Percentiles rank a stretch among this genome's conserved stretches.
phyloP scores from a whole-genome alignment of 2,888 invertebrate species.

The Erebia aethiops region DNA sequence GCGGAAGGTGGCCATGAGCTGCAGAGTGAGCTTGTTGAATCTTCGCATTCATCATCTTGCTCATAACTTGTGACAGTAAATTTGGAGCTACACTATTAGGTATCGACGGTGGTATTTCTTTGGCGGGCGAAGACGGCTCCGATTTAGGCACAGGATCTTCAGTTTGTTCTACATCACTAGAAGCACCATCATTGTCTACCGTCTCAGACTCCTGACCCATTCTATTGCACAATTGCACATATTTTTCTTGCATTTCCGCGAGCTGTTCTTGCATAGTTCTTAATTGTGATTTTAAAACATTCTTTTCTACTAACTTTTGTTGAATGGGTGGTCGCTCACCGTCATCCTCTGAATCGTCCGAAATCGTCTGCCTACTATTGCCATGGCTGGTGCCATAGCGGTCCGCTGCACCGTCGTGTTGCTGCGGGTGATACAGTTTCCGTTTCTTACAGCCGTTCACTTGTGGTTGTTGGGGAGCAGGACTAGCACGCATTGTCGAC shows the following conservation, averaged over 20 bases:
- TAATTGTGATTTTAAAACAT: conserved; percentile 92
- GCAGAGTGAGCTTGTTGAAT: conserved; percentile 80
- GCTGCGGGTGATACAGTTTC: conserved; percentile 97
- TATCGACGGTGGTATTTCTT: conserved; percentile 78
- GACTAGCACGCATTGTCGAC: conserved; percentile 95
- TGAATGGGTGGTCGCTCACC: conserved; percentile 90
- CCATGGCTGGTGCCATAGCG: conserved; percentile 80
- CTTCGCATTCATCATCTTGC: conserved; percentile 86
- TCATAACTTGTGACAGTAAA: conserved; percentile 85
- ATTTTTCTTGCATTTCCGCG: conserved; percentile 95
- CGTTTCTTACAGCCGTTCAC: conserved; percentile 97
- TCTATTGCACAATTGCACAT: conserved; percentile 92
- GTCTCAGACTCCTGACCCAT: conserved; percentile 92
- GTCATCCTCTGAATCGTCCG: conserved; percentile 90
- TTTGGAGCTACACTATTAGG: conserved; percentile 74
- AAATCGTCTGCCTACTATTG: conserved; percentile 73
- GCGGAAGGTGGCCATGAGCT: conserved; percentile 82
- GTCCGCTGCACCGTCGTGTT: conserved; percentile 89
- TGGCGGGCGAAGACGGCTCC: conserved; percentile 83
- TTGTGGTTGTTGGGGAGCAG: conserved; percentile 87
- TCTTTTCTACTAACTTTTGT: conserved; percentile 93
- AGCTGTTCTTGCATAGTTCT: conserved; percentile 94
- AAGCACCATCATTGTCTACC: conserved; percentile 88
- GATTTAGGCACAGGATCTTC: conserved; percentile 80
- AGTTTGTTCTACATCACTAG: conserved; percentile 87